phyloP scores from a whole-genome alignment of 2,113 vertebrate species.

The Diadophis punctatus region DNA sequence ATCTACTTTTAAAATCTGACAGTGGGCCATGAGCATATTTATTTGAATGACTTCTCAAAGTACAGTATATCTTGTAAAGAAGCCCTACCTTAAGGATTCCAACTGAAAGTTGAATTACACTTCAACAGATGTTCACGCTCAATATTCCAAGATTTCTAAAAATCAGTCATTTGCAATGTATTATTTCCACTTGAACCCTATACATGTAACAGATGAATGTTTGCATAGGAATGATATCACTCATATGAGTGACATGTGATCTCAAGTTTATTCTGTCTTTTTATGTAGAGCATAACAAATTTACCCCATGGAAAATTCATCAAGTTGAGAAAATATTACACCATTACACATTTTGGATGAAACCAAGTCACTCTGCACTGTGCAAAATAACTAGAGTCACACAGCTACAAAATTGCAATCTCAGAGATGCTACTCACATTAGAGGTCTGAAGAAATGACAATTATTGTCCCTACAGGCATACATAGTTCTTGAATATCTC shows the following conservation, averaged over 20 bases:
- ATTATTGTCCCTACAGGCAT: conserved; percentile 33
- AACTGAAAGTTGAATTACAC: not conserved
- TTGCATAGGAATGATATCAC: not conserved
- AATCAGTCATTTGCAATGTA: not conserved
- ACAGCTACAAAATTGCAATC: conserved; percentile 43
- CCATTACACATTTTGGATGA: not conserved
- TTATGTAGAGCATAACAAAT: not conserved
- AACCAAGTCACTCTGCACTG: conserved; percentile 11
- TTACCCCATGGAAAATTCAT: not conserved
- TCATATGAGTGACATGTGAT: not conserved
- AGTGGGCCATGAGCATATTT: not conserved
- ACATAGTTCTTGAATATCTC: conserved; percentile 17
- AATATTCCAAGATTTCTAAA: not conserved
- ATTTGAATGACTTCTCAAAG: not conserved
- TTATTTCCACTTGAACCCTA: not conserved
- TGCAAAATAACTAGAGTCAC: conserved; percentile 35
- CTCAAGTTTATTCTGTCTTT: conserved; percentile 1
- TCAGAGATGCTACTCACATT: not conserved
- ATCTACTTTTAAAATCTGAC: not conserved
- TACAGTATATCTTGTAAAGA: not conserved
- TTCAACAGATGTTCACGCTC: not conserved
- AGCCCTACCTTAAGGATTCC: not conserved
- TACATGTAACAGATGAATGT: not conserved
- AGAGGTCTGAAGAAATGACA: conserved; percentile 5
- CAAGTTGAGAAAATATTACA: not conserved